Base-by-base conservation (phyloP, 1,140 invertebrate species). In the Phymorhynchus buccinoides region DNA sequence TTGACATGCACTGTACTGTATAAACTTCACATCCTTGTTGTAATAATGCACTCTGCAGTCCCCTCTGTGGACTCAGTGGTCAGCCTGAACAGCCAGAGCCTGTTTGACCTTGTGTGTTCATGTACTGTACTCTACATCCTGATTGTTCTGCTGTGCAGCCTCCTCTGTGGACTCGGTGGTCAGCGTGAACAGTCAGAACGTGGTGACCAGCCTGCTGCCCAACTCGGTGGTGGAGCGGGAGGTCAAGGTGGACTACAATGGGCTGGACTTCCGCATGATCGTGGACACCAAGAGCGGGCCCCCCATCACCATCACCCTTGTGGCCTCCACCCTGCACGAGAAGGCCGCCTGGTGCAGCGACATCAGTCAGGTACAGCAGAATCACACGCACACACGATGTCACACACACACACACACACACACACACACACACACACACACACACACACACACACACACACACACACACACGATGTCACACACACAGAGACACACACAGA, bases 261-360 rank as follows among this genome's bases (percentile, higher is more conserved):
- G 96, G 86, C 95, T 97, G 78, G 97, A 98, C 92, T 98, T 98
- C 92, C 97, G 97, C 94, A 95, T 98, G 81, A 95, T 97, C 71
- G 91, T 93, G 37, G 92, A 93, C 94, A 95, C 91, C 93, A 95
- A 91, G 89, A 93, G 87, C 88, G 95, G 94, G 94, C 86, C 95
- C 93, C 90, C 95, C 85, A 90, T 95, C 7, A 94, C 94, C 14
- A 95, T 98, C 37, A 97, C 97, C 93, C 94, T 99, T 32, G 94
- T 97, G 68, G 96, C 96, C 41, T 95, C 96, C 27, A 96, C 96
- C 6, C 94, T 96, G 77, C 96, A 98, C 94, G 97, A 98, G 90
- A 99, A 98, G 93, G 96, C 97, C 16, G 97, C 97, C 1, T 99
- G 97, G 97, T 97, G 97, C 86, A 97, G 96, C 89, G 97, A 99